Conservation (phyloP, 2,888 invertebrate species). For the Sepiola atlantica region DNA sequence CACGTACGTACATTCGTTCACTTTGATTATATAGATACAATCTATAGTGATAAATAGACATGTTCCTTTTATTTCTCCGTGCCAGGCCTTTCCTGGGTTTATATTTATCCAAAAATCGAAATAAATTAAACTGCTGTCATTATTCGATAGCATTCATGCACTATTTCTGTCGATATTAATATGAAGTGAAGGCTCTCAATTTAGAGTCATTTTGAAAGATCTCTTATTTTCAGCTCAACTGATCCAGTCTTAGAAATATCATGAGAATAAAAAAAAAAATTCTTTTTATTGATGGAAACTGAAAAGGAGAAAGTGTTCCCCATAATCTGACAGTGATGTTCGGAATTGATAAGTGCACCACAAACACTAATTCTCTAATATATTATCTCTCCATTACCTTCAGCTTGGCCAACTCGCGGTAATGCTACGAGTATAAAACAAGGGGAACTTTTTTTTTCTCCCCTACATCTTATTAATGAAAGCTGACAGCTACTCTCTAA, state of each 20-base stretch:
- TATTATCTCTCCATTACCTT: neutral
- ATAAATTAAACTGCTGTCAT: too few species aligned
- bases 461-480: neutral
- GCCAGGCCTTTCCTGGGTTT: too few species aligned
- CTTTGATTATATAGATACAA: too few species aligned
- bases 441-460: neutral
- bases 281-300: neutral
- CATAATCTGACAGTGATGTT: neutral
- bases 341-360: neutral
- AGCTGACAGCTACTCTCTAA: conserved; percentile 9
- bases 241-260: neutral
- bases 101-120: too few species aligned
- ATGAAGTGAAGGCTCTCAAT: neutral
- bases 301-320: neutral
- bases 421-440: neutral
- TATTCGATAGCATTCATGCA: too few species aligned
- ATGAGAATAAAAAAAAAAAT: neutral
- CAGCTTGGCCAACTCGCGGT: neutral
- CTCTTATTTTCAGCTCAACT: neutral
- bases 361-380: neutral
- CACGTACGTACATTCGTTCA: too few species aligned
- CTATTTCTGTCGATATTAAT: neutral
- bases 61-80: too few species aligned
- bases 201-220: neutral
- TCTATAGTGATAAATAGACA: too few species aligned